Evolutionary conservation across 1,140 invertebrate genomes (phyloP).

Genomic region (Ylistrum balloti): DNA sequence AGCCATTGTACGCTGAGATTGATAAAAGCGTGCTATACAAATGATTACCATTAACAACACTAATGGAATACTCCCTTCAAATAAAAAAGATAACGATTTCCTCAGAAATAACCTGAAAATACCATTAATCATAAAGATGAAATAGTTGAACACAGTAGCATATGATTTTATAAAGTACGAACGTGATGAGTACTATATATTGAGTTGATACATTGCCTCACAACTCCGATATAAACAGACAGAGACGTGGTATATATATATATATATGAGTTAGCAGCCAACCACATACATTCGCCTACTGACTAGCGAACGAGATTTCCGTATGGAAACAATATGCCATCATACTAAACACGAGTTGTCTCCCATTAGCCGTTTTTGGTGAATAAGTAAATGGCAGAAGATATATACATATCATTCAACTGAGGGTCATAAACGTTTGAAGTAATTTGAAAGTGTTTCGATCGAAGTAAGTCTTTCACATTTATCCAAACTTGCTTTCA

Average conservation of each 20-base stretch:
- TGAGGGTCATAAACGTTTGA: neutral
- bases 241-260: neutral
- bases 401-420: neutral
- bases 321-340: neutral
- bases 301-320: neutral
- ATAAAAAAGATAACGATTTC: no score
- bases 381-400: neutral
- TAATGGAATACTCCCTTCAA: no score
- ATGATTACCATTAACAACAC: no score
- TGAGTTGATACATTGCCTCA: neutral
- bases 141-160: neutral
- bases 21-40: no score
- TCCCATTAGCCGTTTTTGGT: neutral
- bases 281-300: neutral
- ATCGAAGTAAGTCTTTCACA: neutral
- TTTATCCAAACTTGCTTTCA: neutral
- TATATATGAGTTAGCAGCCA: neutral
- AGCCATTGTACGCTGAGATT: no score
- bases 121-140: neutral
- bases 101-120: no score
- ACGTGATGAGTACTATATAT: neutral
- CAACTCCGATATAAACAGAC: neutral
- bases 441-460: neutral
- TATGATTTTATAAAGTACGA: neutral
- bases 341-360: slow-evolving; percentile 1